These are phyloP conservation scores for Drosophila robusta DNA, from an alignment of 2,888 invertebrate genomes.

Conservation along the genomic window DNA sequence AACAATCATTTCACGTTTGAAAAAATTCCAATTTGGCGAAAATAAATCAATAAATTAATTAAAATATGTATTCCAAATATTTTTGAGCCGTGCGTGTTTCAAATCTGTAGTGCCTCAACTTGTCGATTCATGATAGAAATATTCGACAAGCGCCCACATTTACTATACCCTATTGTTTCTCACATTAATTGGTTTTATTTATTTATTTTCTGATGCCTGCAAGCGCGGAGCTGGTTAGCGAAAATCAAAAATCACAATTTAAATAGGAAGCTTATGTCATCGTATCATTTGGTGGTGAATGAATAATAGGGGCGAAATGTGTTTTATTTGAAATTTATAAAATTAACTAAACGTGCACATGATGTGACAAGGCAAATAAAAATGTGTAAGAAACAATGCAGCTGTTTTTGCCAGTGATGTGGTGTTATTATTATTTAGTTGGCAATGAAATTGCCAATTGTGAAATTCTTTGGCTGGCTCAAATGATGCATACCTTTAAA, in stretches of 20 bases:
- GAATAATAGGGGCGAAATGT: constrained; percentile 51
- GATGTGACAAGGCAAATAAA: constrained; percentile 53
- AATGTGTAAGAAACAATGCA: constrained; percentile 43
- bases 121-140: not conserved
- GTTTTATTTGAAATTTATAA: constrained; percentile 51
- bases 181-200: not conserved
- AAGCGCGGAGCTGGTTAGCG: constrained; percentile 6
- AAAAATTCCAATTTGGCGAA: too few species aligned
- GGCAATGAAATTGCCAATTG: constrained; percentile 33
- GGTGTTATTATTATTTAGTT: constrained; percentile 29
- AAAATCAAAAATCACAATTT: constrained; percentile 48
- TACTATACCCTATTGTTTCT: not conserved
- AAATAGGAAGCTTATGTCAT: constrained; percentile 69
- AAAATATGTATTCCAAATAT: not conserved
- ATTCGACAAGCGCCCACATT: not conserved
- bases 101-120: not conserved
- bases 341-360: constrained; percentile 56
- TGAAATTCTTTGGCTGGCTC: constrained; percentile 27
- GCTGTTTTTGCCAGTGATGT: constrained; percentile 44
- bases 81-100: not conserved
- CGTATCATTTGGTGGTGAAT: constrained; percentile 31
- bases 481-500: constrained; percentile 40
- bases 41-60: too few species aligned
- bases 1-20: too few species aligned
- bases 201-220: constrained; percentile 2